phyloP scores from a whole-genome alignment of 2,797 vertebrate species.

The Enteromius trimaculatus region DNA sequence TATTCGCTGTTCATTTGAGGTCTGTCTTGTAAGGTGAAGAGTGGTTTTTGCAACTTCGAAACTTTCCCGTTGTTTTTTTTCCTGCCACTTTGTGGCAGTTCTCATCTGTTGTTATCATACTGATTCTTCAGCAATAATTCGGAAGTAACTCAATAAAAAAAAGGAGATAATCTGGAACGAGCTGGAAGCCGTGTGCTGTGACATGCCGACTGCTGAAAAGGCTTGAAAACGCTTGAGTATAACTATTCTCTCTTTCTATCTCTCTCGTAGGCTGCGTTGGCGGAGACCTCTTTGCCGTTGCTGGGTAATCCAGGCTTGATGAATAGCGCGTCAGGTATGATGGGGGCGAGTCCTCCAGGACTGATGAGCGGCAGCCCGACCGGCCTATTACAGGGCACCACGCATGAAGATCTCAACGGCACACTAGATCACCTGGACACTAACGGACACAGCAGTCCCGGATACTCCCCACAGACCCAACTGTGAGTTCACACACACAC shows the following conservation, averaged over 20 bases:
- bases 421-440: slow-evolving; percentile 96
- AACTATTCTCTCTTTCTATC: not conserved
- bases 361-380: slow-evolving; percentile 90
- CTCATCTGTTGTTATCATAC: slow-evolving; percentile 20
- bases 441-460: slow-evolving; percentile 95
- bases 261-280: slow-evolving; percentile 87
- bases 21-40: slow-evolving; percentile 46
- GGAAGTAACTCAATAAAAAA: slow-evolving; percentile 10
- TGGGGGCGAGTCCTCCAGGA: slow-evolving; percentile 91
- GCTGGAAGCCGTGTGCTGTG: not conserved
- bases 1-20: slow-evolving; percentile 16
- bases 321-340: slow-evolving; percentile 90
- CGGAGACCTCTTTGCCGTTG: slow-evolving; percentile 96
- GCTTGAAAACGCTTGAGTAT: slow-evolving; percentile 17
- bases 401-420: slow-evolving; percentile 94
- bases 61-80: slow-evolving; percentile 10
- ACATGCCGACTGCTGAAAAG: slow-evolving; percentile 3
- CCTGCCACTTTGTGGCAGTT: slow-evolving; percentile 13
- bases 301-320: slow-evolving; percentile 91
- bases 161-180: slow-evolving; percentile 8
- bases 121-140: slow-evolving; percentile 39
- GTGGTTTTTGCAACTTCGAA: slow-evolving; percentile 41
- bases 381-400: slow-evolving; percentile 87
- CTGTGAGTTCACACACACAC: slow-evolving; percentile 84
- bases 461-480: slow-evolving; percentile 94